A percentile compares a stretch with the other conserved stretches of the same genome.
These are phyloP conservation scores for Centrocercus urophasianus DNA, from an alignment of 2,113 vertebrate species.

Conservation along the genomic window DNA sequence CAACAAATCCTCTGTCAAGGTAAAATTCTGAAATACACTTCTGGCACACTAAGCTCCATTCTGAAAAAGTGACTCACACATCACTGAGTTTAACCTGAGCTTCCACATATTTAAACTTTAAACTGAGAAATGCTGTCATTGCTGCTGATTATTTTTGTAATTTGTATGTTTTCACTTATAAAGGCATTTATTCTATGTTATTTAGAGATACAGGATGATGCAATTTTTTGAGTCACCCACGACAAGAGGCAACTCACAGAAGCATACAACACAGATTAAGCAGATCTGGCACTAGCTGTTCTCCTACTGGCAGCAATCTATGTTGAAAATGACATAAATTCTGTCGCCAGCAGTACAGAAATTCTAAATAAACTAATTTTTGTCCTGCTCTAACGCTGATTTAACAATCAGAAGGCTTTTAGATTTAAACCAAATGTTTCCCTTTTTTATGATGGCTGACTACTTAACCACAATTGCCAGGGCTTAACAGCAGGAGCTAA, in stretches of 20 bases:
- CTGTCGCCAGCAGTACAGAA: constrained; percentile 51
- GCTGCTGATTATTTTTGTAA: not conserved
- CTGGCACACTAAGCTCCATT: not conserved
- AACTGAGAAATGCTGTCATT: not conserved
- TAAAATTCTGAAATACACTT: not conserved
- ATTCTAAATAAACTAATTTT: constrained; percentile 62
- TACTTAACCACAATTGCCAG: constrained; percentile 68
- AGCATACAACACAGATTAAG: not conserved
- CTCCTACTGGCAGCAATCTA: constrained; percentile 38
- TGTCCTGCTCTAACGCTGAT: constrained; percentile 19
- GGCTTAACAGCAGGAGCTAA: constrained; percentile 67
- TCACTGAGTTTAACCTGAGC: not conserved
- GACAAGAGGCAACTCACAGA: not conserved
- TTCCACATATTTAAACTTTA: not conserved
- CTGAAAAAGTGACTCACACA: not conserved
- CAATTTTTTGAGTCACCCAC: not conserved
- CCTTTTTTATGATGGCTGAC: constrained; percentile 56
- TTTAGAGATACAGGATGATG: not conserved
- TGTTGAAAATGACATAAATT: constrained; percentile 57
- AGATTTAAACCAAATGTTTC: constrained; percentile 73
- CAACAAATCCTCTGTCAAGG: not conserved
- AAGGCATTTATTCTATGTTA: not conserved
- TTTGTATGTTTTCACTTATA: not conserved
- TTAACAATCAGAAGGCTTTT: constrained; percentile 65
- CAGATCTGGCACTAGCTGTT: not conserved